Base-by-base conservation (phyloP, 2,888 invertebrate genomes). In the Xylophagus ater region DNA sequence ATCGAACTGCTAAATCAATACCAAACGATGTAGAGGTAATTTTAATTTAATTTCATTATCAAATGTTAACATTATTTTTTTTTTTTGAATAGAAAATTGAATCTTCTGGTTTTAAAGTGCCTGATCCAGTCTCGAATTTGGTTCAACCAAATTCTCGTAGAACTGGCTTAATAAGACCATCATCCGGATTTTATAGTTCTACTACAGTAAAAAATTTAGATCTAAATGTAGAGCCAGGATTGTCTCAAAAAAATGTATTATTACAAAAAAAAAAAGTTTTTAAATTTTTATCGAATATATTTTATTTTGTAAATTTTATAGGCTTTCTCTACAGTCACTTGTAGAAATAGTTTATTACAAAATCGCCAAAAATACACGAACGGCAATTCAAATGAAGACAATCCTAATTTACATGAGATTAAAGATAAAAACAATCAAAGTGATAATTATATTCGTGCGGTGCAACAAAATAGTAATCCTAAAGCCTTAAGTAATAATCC, bases 281-380 rank as follows among this genome's bases (percentile, higher is more conserved):
- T 24, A 10, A 15, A 15, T 21, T 25, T 3, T 12, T 8, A 24
- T 10, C 17, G 7, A n/a, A 15, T 14, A 17, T 23, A 31, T 19
- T 28, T 28, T 29, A 28, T 10, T 28, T 28, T 9, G 8, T 34
- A 17, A 13, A 28, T 7, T 3, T 48, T 48, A 2, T 42, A 62
- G 62, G 62, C 61, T 36, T 54, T 61, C 46, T 62, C 62, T 10
- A 62, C 62, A 10, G 58, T 58, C 21, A 62, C 60, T 10, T 62
- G 62, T 7, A 59, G 56, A 30, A 56, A 58, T 21, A 63, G 62
- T 50, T 41, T 34, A 25, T 38, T 38, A 15, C 21, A 46, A 33
- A 20, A 13, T 31, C 36, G 40, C 4, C 30, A 36, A 20, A 18
- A 40, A 34, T 26, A 25, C 20, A 26, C 43, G 10, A 48, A 46